Base-by-base conservation (phyloP, 2,113 vertebrate genomes). In the Scolopax mira region DNA sequence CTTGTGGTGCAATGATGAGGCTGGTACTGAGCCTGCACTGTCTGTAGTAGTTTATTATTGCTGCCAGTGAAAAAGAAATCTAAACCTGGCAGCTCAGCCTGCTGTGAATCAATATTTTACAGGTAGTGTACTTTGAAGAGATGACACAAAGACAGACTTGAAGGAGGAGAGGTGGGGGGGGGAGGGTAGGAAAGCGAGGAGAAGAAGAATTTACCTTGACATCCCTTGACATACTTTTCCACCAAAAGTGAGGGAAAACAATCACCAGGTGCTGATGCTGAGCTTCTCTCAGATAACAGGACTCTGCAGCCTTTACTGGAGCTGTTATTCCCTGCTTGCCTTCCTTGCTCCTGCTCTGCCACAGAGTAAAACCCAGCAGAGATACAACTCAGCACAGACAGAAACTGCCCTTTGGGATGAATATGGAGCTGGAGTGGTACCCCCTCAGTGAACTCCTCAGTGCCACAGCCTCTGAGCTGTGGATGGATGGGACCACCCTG, bases 41-140 rank as follows among this genome's bases (percentile, higher is more conserved):
- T 97, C 98, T 98, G 96, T 78, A 97, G 97, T 91, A 90, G 97
- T 98, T 98, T 98, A 98, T 98, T 98, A 97, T 92, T 96, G 94
- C 98, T 97, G 98, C 97, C 97, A 95, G 97, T 95, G 95, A 97
- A 98, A 96, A 97, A 96, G 97, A 98, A 98, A 98, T 97, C 97
- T 97, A 98, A 98, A 97, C 97, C 95, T 98, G 97, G 97, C 98
- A 98, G 97, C 97, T 97, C 97, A 98, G 97, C 96, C 98, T 98
- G 98, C 98, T 97, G 97, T 96, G 98, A 98, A 98, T 98, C 98
- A 98, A 98, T 98, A 98, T 98, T 98, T 98, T 98, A 98, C 98
- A 98, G 98, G 98, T 98, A 98, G 98, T 97, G 95, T 97, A 97
- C 98, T 98, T 98, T 98, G 98, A 98, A 98, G 98, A 97, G 97